A percentile compares a stretch with the other conserved stretches of the same genome.
Evolutionary conservation across 1,140 invertebrate genomes (phyloP).

Genomic region (Drosophila ercepeae): DNA sequence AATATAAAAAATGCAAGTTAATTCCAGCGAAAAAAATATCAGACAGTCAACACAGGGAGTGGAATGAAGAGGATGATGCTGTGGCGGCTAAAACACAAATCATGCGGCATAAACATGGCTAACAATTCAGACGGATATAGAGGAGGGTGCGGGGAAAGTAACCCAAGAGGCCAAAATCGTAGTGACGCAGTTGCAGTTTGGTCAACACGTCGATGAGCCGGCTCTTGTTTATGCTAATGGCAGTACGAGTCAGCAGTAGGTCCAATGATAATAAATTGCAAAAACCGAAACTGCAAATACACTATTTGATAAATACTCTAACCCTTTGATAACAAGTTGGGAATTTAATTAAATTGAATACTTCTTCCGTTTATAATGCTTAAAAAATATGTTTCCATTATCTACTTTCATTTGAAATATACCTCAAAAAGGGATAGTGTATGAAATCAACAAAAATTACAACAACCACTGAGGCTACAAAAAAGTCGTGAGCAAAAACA

Average conservation of each 20-base stretch:
- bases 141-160: conserved; percentile 34
- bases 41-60: conserved; percentile 6
- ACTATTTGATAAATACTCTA: not conserved
- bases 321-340: not conserved
- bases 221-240: conserved; percentile 62
- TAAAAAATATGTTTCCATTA: too few species aligned
- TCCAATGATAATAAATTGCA: not conserved
- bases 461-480: conserved; percentile 24
- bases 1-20: conserved; percentile 64
- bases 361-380: too few species aligned
- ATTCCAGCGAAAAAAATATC: conserved; percentile 54
- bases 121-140: conserved; percentile 24
- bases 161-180: conserved; percentile 15
- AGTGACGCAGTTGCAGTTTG: conserved; percentile 75
- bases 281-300: not conserved
- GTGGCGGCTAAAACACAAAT: conserved; percentile 58
- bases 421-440: conserved; percentile 5
- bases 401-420: not conserved
- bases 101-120: conserved; percentile 66
- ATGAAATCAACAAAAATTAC: conserved; percentile 30
- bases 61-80: conserved; percentile 12
- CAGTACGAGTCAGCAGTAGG: conserved; percentile 28
- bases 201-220: conserved; percentile 57
- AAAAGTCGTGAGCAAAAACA: conserved; percentile 59
- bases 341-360: too few species aligned